Percentiles rank a stretch among this genome's conserved stretches.
These are phyloP conservation scores for Sphaerophoria taeniata DNA, from an alignment of 2,888 invertebrate genomes.

Conservation along the genomic window DNA sequence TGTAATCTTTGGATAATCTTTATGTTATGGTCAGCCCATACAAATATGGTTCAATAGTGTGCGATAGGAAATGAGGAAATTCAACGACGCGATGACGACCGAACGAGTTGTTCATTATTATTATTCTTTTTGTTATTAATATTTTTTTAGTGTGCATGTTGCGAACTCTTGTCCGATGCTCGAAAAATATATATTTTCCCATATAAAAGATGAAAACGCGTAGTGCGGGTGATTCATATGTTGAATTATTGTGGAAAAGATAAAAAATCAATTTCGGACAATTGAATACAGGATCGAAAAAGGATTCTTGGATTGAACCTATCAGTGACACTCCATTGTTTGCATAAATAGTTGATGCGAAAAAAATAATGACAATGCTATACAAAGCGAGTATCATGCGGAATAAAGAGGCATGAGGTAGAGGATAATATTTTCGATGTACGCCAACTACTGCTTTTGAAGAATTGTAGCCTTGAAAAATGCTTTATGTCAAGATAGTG, in stretches of 20 bases:
- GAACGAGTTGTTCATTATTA: conserved; percentile 69
- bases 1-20: conserved; percentile 72
- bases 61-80: conserved; percentile 54
- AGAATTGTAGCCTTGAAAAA: too few relatives aligned
- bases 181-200: conserved; percentile 7
- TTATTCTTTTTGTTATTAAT: conserved; percentile 36
- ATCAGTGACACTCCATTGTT: conserved; percentile 28
- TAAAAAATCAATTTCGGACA: conserved; percentile 29
- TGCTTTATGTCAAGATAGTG: too few relatives aligned
- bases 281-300: conserved; percentile 9
- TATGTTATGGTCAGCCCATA: conserved; percentile 77
- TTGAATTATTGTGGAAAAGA: conserved; percentile 33
- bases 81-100: too few relatives aligned
- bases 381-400: neutral
- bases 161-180: too few relatives aligned
- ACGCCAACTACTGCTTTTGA: too few relatives aligned
- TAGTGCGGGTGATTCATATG: conserved; percentile 16
- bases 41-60: conserved; percentile 76
- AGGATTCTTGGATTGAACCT: conserved; percentile 22
- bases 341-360: conserved; percentile 13
- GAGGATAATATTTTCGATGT: too few relatives aligned
- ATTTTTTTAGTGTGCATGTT: conserved; percentile 13
- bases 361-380: conserved; percentile 20
- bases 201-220: too few relatives aligned
- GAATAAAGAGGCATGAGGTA: conserved; percentile 10